Percentiles rank a stretch among this genome's conserved stretches.
Conservation (phyloP, 2,888 invertebrate genomes). For the Nysson spinosus region DNA sequence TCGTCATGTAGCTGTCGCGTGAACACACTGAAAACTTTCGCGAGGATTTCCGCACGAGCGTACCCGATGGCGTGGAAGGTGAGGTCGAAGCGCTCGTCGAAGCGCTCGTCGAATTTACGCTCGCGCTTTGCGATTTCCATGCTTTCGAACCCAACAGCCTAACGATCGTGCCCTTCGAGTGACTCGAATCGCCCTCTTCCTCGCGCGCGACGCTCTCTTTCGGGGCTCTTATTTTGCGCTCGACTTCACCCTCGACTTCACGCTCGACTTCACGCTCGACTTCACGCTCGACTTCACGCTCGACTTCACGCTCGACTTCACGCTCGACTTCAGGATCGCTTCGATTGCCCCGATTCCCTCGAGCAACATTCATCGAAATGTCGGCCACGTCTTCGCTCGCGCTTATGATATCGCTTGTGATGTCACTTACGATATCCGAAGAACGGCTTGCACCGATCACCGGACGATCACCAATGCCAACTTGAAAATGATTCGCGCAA, state of each 20-base stretch:
- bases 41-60: conserved; percentile 45
- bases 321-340: too few relatives aligned
- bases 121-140: conserved; percentile 14
- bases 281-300: too few relatives aligned
- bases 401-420: too few relatives aligned
- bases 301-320: too few relatives aligned
- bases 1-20: conserved; percentile 61
- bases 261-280: too few relatives aligned
- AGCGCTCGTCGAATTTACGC: conserved; percentile 22
- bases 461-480: not conserved
- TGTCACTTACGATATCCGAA: too few relatives aligned
- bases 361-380: too few relatives aligned
- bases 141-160: conserved; percentile 28
- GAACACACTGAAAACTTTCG: conserved; percentile 62
- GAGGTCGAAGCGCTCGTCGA: conserved; percentile 53
- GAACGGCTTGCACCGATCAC: not conserved
- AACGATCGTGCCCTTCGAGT: conserved; percentile 39
- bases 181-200: conserved; percentile 14
- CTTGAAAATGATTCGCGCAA: conserved; percentile 52
- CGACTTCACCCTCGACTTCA: too few relatives aligned
- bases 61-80: conserved; percentile 54
- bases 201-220: not conserved
- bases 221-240: not conserved
- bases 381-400: too few relatives aligned
- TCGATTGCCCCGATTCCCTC: too few relatives aligned